Base-by-base conservation (phyloP, 2,113 vertebrate genomes). In the Myrmophylax atrothorax region DNA sequence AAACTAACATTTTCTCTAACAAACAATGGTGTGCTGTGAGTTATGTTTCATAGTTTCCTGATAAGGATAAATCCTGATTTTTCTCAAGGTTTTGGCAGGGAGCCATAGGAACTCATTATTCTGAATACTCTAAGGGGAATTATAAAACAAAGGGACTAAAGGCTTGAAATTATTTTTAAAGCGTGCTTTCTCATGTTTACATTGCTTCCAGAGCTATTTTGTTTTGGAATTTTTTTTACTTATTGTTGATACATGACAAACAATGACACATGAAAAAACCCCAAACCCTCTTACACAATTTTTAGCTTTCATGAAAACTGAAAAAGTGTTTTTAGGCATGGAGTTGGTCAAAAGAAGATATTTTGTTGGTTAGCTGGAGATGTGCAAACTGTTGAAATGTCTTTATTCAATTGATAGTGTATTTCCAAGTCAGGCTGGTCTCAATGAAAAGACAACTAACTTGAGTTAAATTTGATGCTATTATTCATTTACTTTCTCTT, bases 41-140 rank as follows among this genome's bases (percentile, higher is more conserved):
- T 81, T 84, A 63, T 84, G 85, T 84, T 92, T 88, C 79, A 76
- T 50, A 59, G 68, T 84, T 97, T 96, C 93, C 93, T 83, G 89
- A 77, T 68, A 75, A 90, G 50, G 7, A 29, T 77, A 94, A 92
- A 90, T 58, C 52, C 83, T 90, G 31, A 44, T 63, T 80, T 94
- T 94, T 74, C 76, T 72, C 75, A 90, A 84, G 64, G 68, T 56
- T 93, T 95, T 95, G 96, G 93, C 93, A 94, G 68, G 37, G 18
- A 96, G 88, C 82, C 88, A 87, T 38, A 94, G 62, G 79, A 93
- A 94, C 64, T 90, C 83, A 93, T 94, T 94, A 96, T 58, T 86
- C 64, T 89, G 38, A 95, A 63, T 14, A 90, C 68, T 92, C 88
- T 64, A 49, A 26, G 33, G 88, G 83, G 83, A 95, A 92, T 92